Evolutionary conservation across 2,888 invertebrate species (phyloP), one percentile per base, ranked within the genome.

Genomic region (Drosophila affinis): DNA sequence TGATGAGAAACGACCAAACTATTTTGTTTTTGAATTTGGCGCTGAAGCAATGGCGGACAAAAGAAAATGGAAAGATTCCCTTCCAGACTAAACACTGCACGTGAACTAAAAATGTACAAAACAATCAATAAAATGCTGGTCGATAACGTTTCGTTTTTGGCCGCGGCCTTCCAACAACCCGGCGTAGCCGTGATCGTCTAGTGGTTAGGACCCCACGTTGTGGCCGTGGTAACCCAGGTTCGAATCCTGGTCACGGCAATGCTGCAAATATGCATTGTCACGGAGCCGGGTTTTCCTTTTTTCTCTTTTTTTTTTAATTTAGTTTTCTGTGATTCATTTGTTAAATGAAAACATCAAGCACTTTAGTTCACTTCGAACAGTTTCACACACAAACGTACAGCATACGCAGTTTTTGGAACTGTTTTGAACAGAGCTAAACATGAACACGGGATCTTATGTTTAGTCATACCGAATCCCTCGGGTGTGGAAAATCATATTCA

Each of bases 211-310:
- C 81, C 81, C 81, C 81, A 81, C 81, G 81, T 81, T 81, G 81
- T 81, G 81, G 81, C 81, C 81, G 81, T 81, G 81, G 81, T 81
- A 81, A 81, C 81, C 81, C 81, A 81, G 81, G 81, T 81, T 81
- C 81, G 81, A 81, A 81, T 81, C 81, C 81, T 81, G 81, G 81
- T 81, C 81, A 81, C 87, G 87, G 81, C 81, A 81, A 81, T 81
- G 81, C 57, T 86, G 56, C 55, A 70, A 71, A 6, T 68, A 29
- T 1, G 62, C 81, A 87, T 87, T 81, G 81, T 81, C 81, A 81
- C 81, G 81, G 87, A 83, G 84, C 55, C 29, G 62, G 62, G 55
- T 29, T 62, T 7, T 1, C 27, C 10, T 53, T 77, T 81, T 62
- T 70, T 52, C 21, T 21, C 3, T 51, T 75, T 82, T 63, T 68